Conservation (phyloP, 2,797 vertebrate genomes). For the Galagoides demidoff region DNA sequence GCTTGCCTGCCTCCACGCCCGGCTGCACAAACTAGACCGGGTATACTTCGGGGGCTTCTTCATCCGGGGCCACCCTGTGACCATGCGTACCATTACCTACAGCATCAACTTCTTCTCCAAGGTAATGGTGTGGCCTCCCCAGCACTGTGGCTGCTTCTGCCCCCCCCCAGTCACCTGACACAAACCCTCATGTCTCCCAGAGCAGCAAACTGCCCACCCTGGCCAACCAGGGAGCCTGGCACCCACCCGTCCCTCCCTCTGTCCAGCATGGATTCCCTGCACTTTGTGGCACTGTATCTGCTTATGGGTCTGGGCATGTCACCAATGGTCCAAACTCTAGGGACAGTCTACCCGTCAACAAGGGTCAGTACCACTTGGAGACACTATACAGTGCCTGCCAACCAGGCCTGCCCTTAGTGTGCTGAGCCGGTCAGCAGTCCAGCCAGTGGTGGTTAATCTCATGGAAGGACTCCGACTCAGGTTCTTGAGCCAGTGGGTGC, state of each 20-base stretch:
- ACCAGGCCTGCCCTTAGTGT: not conserved
- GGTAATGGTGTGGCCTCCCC: conserved; percentile 81
- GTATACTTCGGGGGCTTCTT: conserved; percentile 99
- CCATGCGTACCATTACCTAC: conserved; percentile 99
- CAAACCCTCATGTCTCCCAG: rapidly evolving
- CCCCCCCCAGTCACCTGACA: rapidly evolving
- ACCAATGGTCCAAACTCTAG: rapidly evolving
- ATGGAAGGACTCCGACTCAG: not conserved
- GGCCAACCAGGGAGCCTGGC: rapidly evolving
- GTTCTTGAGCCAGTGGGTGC: no score
- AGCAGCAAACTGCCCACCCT: rapidly evolving
- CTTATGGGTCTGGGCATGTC: not conserved
- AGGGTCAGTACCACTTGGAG: rapidly evolving
- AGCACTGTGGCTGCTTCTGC: not conserved
- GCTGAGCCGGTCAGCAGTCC: not conserved
- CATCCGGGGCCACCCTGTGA: conserved; percentile 97
- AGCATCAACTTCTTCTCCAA: conserved; percentile 99
- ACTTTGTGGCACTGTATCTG: rapidly evolving
- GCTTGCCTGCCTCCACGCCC: conserved; percentile 97
- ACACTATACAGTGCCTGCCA: rapidly evolving
- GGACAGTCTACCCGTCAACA: rapidly evolving
- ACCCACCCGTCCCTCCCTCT: rapidly evolving
- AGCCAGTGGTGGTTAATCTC: not conserved
- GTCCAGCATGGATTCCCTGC: rapidly evolving
- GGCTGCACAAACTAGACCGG: conserved; percentile 92